phyloP scores from a whole-genome alignment of 2,113 vertebrate species.

The Oreotrochilus melanogaster region DNA sequence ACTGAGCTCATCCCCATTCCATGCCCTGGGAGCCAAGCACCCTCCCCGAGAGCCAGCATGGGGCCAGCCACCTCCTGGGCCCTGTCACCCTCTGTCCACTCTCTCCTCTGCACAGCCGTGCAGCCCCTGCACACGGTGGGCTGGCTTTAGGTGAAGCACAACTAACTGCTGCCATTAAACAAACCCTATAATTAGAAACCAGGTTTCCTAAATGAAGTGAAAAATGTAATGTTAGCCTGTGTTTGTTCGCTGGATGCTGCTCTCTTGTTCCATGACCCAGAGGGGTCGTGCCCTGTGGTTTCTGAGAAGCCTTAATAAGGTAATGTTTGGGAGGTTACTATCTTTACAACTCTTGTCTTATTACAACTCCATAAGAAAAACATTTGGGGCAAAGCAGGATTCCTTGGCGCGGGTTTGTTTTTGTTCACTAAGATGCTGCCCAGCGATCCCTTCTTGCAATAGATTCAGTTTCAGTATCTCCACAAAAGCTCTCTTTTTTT shows the following conservation, averaged over 20 bases:
- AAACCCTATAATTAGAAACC: constrained; percentile 85
- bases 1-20: not conserved
- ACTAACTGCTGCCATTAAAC: constrained; percentile 72
- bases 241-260: constrained; percentile 81
- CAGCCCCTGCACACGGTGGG: not conserved
- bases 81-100: rapidly evolving
- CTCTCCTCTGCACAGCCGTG: rapidly evolving
- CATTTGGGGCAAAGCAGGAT: constrained; percentile 74
- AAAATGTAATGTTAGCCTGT: constrained; percentile 81
- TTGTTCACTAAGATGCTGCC: not conserved
- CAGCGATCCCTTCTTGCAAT: not conserved
- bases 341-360: constrained; percentile 77
- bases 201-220: constrained; percentile 82
- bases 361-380: constrained; percentile 76
- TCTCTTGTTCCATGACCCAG: constrained; percentile 81
- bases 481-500: not conserved
- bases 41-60: rapidly evolving
- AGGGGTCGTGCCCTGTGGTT: constrained; percentile 78
- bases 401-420: constrained; percentile 56
- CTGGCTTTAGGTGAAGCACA: constrained; percentile 44
- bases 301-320: constrained; percentile 88
- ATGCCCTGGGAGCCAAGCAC: not conserved
- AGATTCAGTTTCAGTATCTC: constrained; percentile 10
- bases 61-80: not conserved
- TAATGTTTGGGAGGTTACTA: constrained; percentile 84